Evolutionary conservation across 2,113 vertebrate genomes (phyloP), one percentile per base, ranked within the genome.

Genomic region (Anolis carolinensis): DNA sequence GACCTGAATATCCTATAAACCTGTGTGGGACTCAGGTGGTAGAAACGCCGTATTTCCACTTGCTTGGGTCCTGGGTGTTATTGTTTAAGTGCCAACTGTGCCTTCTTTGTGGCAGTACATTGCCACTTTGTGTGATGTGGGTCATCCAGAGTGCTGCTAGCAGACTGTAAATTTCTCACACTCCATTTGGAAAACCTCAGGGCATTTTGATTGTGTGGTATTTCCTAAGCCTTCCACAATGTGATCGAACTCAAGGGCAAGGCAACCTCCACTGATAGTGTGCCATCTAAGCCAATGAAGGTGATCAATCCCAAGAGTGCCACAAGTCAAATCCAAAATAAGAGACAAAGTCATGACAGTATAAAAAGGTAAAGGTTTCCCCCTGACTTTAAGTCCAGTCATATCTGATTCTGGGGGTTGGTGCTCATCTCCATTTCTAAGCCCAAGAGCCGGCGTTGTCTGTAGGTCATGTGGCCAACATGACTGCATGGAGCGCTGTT

Each of bases 111-210:
- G 89, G 20, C 82, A 86, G 65, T 34, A 13, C 79, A 89, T 86
- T 87, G 48, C 89, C 79, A 1, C 5, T 36, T 75, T 86, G 87
- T 88, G 92, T 84, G 87, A 92, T 88, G 79, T 90, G 88, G 86
- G 14, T 93, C 90, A 93, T 92, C 93, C 91, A 89, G 89, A 91
- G 86, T 86, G 90, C 89, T 92, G 91, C 83, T 3, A 88, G 93
- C 89, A 93, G 89, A 92, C 88, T 32, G 52, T 52, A 52, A 20
- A 23, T 32, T 84, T 92, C 91, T 79, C 65, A 20, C 74, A 55
- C 89, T 0, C 0, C 92, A 88, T 93, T 90, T 92, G 93, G 89
- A 93, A 93, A 59, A 86, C 90, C 89, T 95, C 91, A 93, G 84
- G n/a, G 0, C 81, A 20, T 77, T n/a, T 50, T 1, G 0, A 1